Percentiles rank a stretch among this genome's conserved stretches.
Evolutionary conservation across 2,888 invertebrate genomes (phyloP).

Genomic region (Drosophila planitibia): DNA sequence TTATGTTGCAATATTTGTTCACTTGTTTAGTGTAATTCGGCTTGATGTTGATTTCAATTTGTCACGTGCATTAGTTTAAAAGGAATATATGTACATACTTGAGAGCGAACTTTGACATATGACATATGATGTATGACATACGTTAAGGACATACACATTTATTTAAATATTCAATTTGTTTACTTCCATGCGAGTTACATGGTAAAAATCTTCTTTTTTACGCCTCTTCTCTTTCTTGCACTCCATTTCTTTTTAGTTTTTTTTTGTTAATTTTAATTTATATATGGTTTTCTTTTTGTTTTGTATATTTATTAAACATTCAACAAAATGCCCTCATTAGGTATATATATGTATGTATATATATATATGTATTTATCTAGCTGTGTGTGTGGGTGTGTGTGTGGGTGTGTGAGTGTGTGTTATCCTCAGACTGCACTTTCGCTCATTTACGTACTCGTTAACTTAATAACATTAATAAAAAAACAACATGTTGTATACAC

Average conservation of each 20-base stretch:
- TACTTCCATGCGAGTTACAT: constrained; percentile 26
- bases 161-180: constrained; percentile 54
- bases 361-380: constrained; percentile 20
- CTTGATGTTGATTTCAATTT: constrained; percentile 36
- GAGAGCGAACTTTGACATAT: constrained; percentile 41
- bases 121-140: constrained; percentile 11
- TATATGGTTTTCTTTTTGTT: constrained; percentile 4
- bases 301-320: constrained; percentile 64
- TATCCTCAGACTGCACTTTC: constrained; percentile 16
- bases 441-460: constrained; percentile 47
- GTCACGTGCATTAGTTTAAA: constrained; percentile 59
- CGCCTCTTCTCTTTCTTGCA: constrained; percentile 27
- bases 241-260: constrained; percentile 33
- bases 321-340: constrained; percentile 64
- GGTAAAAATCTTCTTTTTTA: constrained; percentile 40
- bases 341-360: constrained; percentile 31
- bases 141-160: constrained; percentile 35
- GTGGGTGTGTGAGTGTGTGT: constrained; percentile 1
- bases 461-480: constrained; percentile 74
- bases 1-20: constrained; percentile 8
- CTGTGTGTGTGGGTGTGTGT: constrained; percentile 21
- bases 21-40: constrained; percentile 21
- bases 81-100: constrained; percentile 57
- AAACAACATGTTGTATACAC: constrained; percentile 74
- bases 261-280: constrained; percentile 39